These are phyloP conservation scores for Ceratotherium simum DNA, from an alignment of 2,113 vertebrate species.

Conservation along the genomic window DNA sequence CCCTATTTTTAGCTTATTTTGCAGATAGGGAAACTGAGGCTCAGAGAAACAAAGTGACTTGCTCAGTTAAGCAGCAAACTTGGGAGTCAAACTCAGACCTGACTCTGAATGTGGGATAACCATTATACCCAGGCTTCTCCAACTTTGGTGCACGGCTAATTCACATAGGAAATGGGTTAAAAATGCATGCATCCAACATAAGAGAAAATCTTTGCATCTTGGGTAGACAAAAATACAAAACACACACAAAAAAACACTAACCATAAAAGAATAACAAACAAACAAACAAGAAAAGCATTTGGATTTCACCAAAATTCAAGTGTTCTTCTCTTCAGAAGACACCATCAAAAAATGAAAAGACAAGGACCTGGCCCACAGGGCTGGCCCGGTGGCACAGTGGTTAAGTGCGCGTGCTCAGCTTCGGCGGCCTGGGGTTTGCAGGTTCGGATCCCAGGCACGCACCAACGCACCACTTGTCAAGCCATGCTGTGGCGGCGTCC, in stretches of 20 bases:
- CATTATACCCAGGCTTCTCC: neutral
- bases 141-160: accelerated
- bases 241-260: neutral
- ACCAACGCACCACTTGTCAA: no score
- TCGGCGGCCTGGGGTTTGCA: no score
- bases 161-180: neutral
- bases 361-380: neutral
- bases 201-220: neutral
- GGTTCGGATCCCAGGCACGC: no score
- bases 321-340: neutral
- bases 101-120: no score
- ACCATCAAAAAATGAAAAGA: neutral
- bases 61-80: neutral
- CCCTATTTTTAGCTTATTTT: neutral
- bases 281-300: neutral
- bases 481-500: no score
- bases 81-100: neutral
- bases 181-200: neutral
- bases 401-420: no score
- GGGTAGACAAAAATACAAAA: neutral
- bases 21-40: neutral
- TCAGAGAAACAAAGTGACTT: neutral
- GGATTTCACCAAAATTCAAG: neutral
- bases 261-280: neutral
- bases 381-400: no score